Conservation (phyloP, 2,888 invertebrate genomes). For the Herminia tarsipennalis region DNA sequence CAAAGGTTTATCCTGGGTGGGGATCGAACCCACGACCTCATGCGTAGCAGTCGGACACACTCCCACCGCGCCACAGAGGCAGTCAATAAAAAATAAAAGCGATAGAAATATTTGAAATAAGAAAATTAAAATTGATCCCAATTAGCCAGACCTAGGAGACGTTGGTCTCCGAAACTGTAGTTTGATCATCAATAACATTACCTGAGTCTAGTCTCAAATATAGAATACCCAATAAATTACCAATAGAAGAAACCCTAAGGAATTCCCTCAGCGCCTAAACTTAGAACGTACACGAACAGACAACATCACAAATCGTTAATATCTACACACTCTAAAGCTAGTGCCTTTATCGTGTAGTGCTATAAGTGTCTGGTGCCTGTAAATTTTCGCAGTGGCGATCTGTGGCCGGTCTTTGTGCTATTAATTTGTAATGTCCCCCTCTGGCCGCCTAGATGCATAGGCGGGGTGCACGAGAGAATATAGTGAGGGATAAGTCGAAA, state of each 20-base stretch:
- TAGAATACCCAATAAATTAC: too few species aligned
- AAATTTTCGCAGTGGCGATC: constrained; percentile 83
- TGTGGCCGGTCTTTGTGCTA: constrained; percentile 84
- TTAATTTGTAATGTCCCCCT: constrained; percentile 85
- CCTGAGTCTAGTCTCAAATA: too few species aligned
- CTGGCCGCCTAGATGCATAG: constrained; percentile 66
- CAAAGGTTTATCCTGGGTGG: too few species aligned
- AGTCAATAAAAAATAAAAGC: too few species aligned
- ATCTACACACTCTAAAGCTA: constrained; percentile 45
- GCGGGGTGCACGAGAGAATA: constrained; percentile 53
- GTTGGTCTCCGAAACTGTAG: too few species aligned
- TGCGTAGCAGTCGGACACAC: too few species aligned
- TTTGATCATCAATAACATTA: too few species aligned
- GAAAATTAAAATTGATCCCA: too few species aligned
- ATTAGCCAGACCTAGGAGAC: too few species aligned
- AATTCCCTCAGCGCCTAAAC: not conserved
- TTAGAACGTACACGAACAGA: not conserved
- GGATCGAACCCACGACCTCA: too few species aligned
- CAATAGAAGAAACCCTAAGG: not conserved
- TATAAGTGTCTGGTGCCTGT: constrained; percentile 78
- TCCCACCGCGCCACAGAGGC: too few species aligned
- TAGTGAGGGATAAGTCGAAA: constrained; percentile 54
- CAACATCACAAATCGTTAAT: constrained; percentile 46
- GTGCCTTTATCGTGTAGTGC: constrained; percentile 62
- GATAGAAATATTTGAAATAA: too few species aligned